A percentile compares a stretch with the other conserved stretches of the same genome.
phyloP scores from a whole-genome alignment of 2,113 vertebrate species.

The Benthochromis sp. region DNA sequence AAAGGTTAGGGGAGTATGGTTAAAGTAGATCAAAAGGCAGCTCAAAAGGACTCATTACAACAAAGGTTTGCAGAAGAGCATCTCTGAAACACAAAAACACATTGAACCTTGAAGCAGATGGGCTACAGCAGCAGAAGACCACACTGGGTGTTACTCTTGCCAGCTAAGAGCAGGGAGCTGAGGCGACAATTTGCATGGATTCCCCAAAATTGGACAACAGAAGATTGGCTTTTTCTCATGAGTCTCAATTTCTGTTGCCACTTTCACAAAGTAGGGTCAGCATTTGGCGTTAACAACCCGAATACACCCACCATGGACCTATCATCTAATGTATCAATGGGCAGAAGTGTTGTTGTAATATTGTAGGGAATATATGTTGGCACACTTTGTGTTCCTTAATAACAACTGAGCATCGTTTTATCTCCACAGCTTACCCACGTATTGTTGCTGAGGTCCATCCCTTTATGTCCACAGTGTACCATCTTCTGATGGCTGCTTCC shows the following conservation, averaged over 20 bases:
- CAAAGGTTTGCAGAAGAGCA: background rate
- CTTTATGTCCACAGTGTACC: background rate
- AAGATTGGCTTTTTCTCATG: background rate
- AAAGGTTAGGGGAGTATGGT: background rate
- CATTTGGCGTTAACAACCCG: background rate
- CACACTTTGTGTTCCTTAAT: background rate
- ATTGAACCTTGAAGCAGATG: background rate
- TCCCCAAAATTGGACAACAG: background rate
- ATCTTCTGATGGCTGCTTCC: background rate
- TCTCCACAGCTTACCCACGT: background rate
- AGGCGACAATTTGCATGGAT: background rate
- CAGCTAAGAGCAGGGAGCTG: background rate
- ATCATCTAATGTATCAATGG: background rate
- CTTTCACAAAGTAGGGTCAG: background rate
- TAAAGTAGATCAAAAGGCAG: background rate
- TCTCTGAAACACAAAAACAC: background rate
- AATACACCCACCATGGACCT: background rate
- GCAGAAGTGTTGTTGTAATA: background rate
- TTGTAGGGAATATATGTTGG: background rate
- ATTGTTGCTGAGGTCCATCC: background rate
- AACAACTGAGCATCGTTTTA: rapidly evolving
- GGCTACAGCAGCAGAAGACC: background rate
- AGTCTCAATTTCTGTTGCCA: background rate
- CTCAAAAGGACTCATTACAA: background rate
- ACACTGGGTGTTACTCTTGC: background rate